phyloP scores from a whole-genome alignment of 30 jellyfish, hydroid and myxozoan genomes.

The Aurelia aurita region DNA sequence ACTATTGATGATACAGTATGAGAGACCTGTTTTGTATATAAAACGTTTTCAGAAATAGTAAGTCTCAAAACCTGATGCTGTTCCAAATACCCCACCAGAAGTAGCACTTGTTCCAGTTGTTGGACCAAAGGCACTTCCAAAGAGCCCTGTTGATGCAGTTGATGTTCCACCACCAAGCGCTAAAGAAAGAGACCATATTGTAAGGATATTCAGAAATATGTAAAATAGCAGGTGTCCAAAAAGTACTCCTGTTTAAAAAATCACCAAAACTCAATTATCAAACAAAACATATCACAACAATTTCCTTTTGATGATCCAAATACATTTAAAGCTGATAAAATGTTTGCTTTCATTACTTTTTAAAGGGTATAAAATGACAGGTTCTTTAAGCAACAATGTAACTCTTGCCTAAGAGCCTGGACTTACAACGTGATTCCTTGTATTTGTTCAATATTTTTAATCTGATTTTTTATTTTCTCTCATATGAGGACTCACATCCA shows the following conservation, averaged over 20 bases:
- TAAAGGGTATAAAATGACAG: too few species aligned
- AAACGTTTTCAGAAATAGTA: background rate
- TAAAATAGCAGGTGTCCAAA: background rate
- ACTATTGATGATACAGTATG: background rate
- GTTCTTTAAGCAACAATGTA: too few species aligned
- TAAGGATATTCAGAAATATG: background rate
- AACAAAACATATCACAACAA: too few species aligned
- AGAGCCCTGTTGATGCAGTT: constrained; percentile 66
- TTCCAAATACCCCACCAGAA: constrained; percentile 78
- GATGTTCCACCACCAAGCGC: constrained; percentile 72
- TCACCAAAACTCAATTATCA: too few species aligned
- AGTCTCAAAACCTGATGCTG: constrained; percentile 23
- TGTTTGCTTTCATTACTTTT: too few species aligned
- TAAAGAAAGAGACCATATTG: background rate
- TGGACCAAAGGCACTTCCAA: constrained; percentile 69
- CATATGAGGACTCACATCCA: too few species aligned
- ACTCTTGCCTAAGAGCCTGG: background rate
- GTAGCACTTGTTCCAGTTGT: constrained; percentile 42
- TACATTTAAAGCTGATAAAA: too few species aligned
- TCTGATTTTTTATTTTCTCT: too few species aligned
- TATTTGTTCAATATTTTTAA: too few species aligned
- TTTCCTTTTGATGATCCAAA: too few species aligned
- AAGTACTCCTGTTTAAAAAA: background rate
- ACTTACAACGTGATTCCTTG: too few species aligned
- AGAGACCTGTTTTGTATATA: background rate